These are phyloP conservation scores for Epinotia bilunana DNA, from an alignment of 2,888 invertebrate genomes.

Conservation along the genomic window DNA sequence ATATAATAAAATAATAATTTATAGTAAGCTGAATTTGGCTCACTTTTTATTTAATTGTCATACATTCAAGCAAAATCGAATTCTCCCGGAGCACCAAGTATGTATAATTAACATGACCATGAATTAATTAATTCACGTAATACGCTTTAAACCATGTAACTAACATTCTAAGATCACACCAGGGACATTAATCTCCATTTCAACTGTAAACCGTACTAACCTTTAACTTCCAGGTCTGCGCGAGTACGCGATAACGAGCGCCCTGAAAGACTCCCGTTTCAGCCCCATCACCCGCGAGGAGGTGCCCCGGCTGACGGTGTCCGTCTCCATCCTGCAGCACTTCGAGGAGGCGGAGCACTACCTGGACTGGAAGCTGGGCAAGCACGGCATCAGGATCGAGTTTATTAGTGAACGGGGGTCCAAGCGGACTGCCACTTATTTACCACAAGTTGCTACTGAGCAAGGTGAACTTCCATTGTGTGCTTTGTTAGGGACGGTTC, in stretches of 20 bases:
- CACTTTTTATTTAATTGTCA: too few species aligned
- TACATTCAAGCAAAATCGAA: too few species aligned
- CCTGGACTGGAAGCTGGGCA: constrained; percentile 98
- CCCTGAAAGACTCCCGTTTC: constrained; percentile 98
- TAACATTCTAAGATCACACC: too few species aligned
- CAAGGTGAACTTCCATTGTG: constrained; percentile 88
- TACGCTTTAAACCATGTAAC: too few species aligned
- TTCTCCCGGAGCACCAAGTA: too few species aligned
- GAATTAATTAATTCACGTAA: too few species aligned
- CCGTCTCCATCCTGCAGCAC: constrained; percentile 97
- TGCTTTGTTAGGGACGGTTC: too few species aligned
- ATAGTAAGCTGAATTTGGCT: too few species aligned
- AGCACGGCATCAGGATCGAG: constrained; percentile 99
- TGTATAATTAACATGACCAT: too few species aligned
- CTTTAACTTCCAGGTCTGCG: constrained; percentile 88
- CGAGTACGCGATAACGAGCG: constrained; percentile 99
- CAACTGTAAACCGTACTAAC: too few species aligned
- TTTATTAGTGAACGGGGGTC: constrained; percentile 97
- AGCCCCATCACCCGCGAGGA: constrained; percentile 97
- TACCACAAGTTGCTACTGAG: constrained; percentile 99
- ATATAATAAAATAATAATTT: too few species aligned
- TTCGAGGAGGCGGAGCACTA: constrained; percentile 98
- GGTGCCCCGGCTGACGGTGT: constrained; percentile 95
- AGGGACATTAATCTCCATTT: too few species aligned
- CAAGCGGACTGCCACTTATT: constrained; percentile 98